Conservation (phyloP, 2,888 invertebrate genomes). For the Ariolimax columbianus region DNA sequence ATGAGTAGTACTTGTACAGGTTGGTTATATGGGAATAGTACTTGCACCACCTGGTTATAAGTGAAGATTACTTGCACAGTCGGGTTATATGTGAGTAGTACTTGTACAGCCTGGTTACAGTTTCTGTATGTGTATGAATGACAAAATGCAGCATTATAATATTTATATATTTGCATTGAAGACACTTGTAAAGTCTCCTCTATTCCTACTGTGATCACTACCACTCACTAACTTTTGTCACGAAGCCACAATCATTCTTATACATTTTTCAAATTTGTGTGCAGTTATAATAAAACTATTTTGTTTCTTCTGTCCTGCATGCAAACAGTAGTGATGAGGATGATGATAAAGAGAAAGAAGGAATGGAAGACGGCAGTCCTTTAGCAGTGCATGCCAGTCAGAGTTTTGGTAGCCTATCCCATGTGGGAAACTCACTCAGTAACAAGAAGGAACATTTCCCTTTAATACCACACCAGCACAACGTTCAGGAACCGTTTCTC, state of each 20-base stretch:
- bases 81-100: too few species aligned
- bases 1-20: too few species aligned
- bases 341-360: slow-evolving; percentile 2
- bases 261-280: too few species aligned
- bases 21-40: too few species aligned
- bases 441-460: slow-evolving; percentile 21
- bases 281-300: background rate
- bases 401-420: background rate
- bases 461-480: slow-evolving; percentile 25
- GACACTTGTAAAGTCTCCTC: too few species aligned
- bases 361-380: background rate
- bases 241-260: background rate
- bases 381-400: background rate
- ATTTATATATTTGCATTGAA: too few species aligned
- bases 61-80: too few species aligned
- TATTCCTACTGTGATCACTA: too few species aligned
- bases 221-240: background rate
- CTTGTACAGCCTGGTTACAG: too few species aligned
- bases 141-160: too few species aligned
- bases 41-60: too few species aligned
- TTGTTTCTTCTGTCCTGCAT: background rate
- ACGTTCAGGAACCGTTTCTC: slow-evolving; percentile 19
- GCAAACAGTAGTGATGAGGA: slow-evolving; percentile 25
- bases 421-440: background rate
- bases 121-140: too few species aligned